Base-by-base conservation (phyloP, 2,797 vertebrate species). In the Halcyon smyrnensis region DNA sequence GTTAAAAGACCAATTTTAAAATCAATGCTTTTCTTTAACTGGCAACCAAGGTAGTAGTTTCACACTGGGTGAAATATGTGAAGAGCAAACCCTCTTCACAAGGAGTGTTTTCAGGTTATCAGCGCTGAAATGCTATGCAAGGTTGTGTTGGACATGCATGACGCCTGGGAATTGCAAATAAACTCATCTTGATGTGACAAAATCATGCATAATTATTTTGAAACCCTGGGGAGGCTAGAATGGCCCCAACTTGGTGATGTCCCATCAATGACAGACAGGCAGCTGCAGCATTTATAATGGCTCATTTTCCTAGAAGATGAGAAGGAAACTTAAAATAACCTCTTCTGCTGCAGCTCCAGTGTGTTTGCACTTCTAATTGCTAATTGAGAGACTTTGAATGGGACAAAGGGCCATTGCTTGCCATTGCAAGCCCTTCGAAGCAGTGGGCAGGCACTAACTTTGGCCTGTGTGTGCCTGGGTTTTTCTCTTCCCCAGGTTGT, bases 111-210 rank as follows among this genome's bases (percentile, higher is more conserved):
- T 93, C 83, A 84, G 84, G 77, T 89, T 94, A 60, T 84, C 50
- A 13, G 51, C n/a, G 11, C 68, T 27, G 46, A 21, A 92, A 45
- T 51, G 74, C 63, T 94, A 19, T 37, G 77, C 57, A 87, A 89
- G 87, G 84, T 96, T 87, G 63, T 0, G 2, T 71, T 97, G 95
- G 89, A 94, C 93, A 81, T 37, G 71, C 54, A 51, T 5, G 39
- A 81, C 65, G 6, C 91, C 41, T 75, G 93, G 94, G 93, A 96
- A 93, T 97, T 96, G 91, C 93, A 98, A 98, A 98, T 98, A 98
- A 99, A 98, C 98, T 98, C 98, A 98, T 97, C 98, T 97, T 98
- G 98, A 98, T 98, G 98, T 98, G 98, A 98, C 97, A 98, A 98
- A 98, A 98, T 95, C 97, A 97, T 48, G 97, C 91, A 93, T 98